Percentiles rank a stretch among this genome's conserved stretches.
Evolutionary conservation across 2,888 invertebrate genomes (phyloP).

Genomic region (Agrenia bidenticulata): DNA sequence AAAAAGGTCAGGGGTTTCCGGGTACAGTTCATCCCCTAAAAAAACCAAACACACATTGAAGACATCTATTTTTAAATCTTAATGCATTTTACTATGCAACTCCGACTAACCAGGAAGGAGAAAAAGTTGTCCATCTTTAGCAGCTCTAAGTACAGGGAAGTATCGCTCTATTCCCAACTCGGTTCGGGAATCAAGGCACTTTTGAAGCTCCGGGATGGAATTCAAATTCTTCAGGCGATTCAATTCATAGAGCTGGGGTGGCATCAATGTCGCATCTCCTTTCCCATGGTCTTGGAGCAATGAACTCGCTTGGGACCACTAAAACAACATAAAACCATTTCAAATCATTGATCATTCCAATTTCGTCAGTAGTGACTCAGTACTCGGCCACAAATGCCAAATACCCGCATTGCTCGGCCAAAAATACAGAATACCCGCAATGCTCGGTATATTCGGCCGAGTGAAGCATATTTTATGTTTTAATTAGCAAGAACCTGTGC

Average conservation of each 20-base stretch:
- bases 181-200: slow-evolving; percentile 64
- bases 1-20: slow-evolving; percentile 23
- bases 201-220: slow-evolving; percentile 62
- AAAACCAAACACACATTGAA: not conserved
- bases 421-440: too few species aligned
- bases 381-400: too few species aligned
- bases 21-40: slow-evolving; percentile 45
- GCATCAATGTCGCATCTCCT: slow-evolving; percentile 62
- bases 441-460: too few species aligned
- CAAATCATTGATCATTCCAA: too few species aligned
- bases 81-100: not conserved
- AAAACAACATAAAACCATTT: too few species aligned
- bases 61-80: not conserved
- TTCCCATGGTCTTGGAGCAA: slow-evolving; percentile 58
- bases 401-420: too few species aligned
- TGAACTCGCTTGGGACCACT: slow-evolving; percentile 69
- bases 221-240: slow-evolving; percentile 63
- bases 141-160: slow-evolving; percentile 61
- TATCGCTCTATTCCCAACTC: slow-evolving; percentile 61
- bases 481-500: slow-evolving; percentile 56
- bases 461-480: too few species aligned
- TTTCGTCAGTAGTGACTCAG: too few species aligned
- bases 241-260: slow-evolving; percentile 78
- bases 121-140: slow-evolving; percentile 63
- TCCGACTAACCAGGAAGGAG: slow-evolving; percentile 63